Conservation (phyloP, 2,113 vertebrate genomes). For the Spea bombifrons region DNA sequence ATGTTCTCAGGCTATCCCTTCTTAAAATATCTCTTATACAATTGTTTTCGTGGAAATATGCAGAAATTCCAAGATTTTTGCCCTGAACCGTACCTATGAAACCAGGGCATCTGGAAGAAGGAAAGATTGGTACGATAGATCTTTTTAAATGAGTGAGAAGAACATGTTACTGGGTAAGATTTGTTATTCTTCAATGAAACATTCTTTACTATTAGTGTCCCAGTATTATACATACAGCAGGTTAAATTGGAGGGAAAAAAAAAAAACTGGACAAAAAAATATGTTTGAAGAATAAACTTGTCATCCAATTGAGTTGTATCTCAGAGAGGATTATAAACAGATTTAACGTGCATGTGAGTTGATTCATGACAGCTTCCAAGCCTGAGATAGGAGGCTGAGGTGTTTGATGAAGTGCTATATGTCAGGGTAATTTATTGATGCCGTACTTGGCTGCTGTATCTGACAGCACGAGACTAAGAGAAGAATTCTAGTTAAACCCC, state of each 20-base stretch:
- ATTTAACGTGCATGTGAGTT: conserved; percentile 41
- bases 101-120: too few relatives aligned
- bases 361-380: conserved; percentile 45
- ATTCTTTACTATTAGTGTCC: too few relatives aligned
- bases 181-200: too few relatives aligned
- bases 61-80: too few relatives aligned
- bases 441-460: conserved; percentile 37
- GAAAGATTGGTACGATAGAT: too few relatives aligned
- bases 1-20: too few relatives aligned
- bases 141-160: too few relatives aligned
- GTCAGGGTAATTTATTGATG: conserved; percentile 47
- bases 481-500: conserved; percentile 16
- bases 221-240: neutral
- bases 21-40: too few relatives aligned
- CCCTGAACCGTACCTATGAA: too few relatives aligned
- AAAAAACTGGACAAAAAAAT: conserved; percentile 23
- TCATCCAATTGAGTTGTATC: conserved; percentile 42
- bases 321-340: conserved; percentile 39
- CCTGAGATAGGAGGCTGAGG: conserved; percentile 40
- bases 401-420: conserved; percentile 44
- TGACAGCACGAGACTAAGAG: conserved; percentile 26
- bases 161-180: too few relatives aligned
- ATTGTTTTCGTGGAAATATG: too few relatives aligned
- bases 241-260: conserved; percentile 17
- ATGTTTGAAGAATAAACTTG: conserved; percentile 45